Base-by-base conservation (phyloP, 2,797 vertebrate genomes). In the Echeneis naucrates region DNA sequence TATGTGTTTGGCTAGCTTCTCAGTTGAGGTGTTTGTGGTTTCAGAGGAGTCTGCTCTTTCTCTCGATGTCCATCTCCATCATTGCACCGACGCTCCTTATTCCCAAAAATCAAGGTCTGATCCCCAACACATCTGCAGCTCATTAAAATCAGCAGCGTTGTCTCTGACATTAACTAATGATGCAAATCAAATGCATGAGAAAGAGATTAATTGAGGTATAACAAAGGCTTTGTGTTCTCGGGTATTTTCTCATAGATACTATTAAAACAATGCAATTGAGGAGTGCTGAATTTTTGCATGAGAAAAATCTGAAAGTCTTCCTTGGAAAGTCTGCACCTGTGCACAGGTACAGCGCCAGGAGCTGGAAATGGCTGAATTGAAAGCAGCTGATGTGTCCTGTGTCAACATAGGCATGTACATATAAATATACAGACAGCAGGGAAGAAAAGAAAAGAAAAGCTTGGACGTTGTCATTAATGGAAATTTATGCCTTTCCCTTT, bases 91-190 rank as follows among this genome's bases (percentile, higher is more conserved):
- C 61, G 26, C 62, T 80, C 75, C 45, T 77, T 50, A 21, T 62
- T 80, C 59, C 70, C 63, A 76, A 78, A 80, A 62, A 84, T 67
- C 78, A 78, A 55, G 40, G 60, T 67, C 68, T 60, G 52, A 88
- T 75, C 80, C 52, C 55, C 48, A 64, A 73, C 85, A 85, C 91
- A 94, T 92, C 92, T 94, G 92, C 19, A 33, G 75, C 72, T 81
- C 65, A 87, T 93, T 93, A 88, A 81, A 87, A 85, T 78, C 68
- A 6, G 30, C 55, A 63, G 30, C 65, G 75, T 77, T 80, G 55
- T 65, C 63, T 63, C 45, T 78, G 80, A 88, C 77, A 81, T 86
- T 83, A 82, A 88, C 81, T 86, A 91, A 92, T 87, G 82, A 87
- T 81, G 62, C 75, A 84, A 83, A 88, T 88, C 75, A 83, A 72